Evolutionary conservation across 2,888 invertebrate genomes (phyloP).

Genomic region (Mactromeris polynyma): DNA sequence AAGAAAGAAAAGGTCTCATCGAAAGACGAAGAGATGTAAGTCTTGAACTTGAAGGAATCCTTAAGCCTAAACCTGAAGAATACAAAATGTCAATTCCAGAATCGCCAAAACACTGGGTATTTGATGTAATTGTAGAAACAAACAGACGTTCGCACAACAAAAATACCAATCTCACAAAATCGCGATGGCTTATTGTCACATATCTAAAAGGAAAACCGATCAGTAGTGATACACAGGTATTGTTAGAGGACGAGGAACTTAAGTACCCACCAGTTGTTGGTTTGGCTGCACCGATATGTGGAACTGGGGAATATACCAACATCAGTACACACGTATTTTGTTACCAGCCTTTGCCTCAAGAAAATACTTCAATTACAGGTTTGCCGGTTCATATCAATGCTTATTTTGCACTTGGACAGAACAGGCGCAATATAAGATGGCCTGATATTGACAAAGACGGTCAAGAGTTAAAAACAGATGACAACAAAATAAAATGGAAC

Average conservation of each 20-base stretch:
- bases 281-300: conserved; percentile 30
- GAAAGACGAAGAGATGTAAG: background rate
- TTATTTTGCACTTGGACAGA: conserved; percentile 54
- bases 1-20: background rate
- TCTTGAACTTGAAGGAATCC: background rate
- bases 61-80: too few relatives aligned
- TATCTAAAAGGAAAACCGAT: conserved; percentile 34
- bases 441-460: conserved; percentile 34
- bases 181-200: conserved; percentile 42
- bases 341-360: conserved; percentile 57
- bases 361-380: conserved; percentile 36
- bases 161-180: conserved; percentile 7
- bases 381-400: conserved; percentile 59
- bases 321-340: conserved; percentile 49
- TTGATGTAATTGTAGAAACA: conserved; percentile 3
- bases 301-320: background rate
- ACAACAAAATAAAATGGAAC: conserved; percentile 56
- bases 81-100: conserved; percentile 13
- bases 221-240: background rate
- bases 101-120: conserved; percentile 28
- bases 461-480: background rate
- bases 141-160: conserved; percentile 46
- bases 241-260: conserved; percentile 35
- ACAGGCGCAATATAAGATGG: conserved; percentile 50
- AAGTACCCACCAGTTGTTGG: conserved; percentile 38